A percentile compares a stretch with the other conserved stretches of the same genome.
These are phyloP conservation scores for Sylvilagus floridanus DNA, from an alignment of 2,797 vertebrate species.

Conservation along the genomic window DNA sequence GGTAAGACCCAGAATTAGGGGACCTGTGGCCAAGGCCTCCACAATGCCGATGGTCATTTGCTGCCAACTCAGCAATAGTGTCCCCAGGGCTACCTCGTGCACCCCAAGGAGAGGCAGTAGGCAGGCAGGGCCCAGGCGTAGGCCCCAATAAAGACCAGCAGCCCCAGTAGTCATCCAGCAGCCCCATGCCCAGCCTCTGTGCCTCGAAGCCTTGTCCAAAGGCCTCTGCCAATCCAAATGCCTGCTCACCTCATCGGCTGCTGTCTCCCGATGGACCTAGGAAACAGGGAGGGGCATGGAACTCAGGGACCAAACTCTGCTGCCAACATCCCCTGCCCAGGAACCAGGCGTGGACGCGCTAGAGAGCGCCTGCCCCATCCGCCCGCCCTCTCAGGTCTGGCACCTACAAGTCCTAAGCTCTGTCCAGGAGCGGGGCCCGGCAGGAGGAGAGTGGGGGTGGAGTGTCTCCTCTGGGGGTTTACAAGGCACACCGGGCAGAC, in stretches of 20 bases:
- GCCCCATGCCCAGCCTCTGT: background rate
- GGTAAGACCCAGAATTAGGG: background rate
- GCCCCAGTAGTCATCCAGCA: background rate
- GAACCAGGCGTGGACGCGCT: background rate
- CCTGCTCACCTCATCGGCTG: constrained; percentile 62
- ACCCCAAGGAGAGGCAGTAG: background rate
- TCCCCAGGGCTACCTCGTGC: background rate
- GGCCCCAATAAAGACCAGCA: background rate
- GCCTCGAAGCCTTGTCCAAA: background rate
- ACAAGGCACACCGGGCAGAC: constrained; percentile 8
- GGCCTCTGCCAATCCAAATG: background rate
- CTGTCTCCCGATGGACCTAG: constrained; percentile 58
- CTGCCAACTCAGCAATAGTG: background rate
- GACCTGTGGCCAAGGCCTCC: background rate
- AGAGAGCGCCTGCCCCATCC: background rate
- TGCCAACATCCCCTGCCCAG: background rate
- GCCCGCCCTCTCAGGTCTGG: constrained; percentile 51
- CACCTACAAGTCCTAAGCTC: background rate
- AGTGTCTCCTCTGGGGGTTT: background rate
- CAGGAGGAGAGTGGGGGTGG: background rate
- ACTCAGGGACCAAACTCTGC: background rate
- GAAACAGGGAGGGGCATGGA: background rate
- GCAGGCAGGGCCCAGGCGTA: background rate
- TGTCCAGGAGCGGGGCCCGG: constrained; percentile 2
- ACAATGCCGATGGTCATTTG: background rate